phyloP scores from a whole-genome alignment of 1,140 invertebrate genomes.

The Pararge aegeria region DNA sequence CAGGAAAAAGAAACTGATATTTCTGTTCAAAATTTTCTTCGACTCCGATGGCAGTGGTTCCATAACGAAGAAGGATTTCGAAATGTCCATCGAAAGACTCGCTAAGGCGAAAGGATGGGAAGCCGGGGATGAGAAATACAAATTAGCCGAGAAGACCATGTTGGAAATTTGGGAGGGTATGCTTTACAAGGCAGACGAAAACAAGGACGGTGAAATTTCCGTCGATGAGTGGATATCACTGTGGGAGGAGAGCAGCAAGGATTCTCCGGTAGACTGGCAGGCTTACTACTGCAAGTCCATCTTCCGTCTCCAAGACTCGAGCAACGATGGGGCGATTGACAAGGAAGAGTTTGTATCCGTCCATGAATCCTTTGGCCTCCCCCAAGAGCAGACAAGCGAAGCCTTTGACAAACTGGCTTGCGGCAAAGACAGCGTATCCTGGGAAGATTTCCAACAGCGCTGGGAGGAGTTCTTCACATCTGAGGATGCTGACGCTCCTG shows the following conservation, averaged over 20 bases:
- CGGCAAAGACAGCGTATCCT: slow-evolving; percentile 83
- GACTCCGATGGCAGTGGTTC: slow-evolving; percentile 89
- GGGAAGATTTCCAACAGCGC: slow-evolving; percentile 84
- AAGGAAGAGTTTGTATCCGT: slow-evolving; percentile 88
- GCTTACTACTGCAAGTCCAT: slow-evolving; percentile 88
- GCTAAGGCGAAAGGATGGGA: slow-evolving; percentile 86
- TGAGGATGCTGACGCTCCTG: slow-evolving; percentile 83
- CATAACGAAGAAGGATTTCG: slow-evolving; percentile 89
- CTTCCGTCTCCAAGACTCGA: slow-evolving; percentile 90
- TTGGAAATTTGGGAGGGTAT: slow-evolving; percentile 90
- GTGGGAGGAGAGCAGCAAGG: slow-evolving; percentile 89
- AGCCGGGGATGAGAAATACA: slow-evolving; percentile 83
- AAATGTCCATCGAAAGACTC: slow-evolving; percentile 87
- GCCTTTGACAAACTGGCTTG: slow-evolving; percentile 87
- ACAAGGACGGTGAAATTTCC: slow-evolving; percentile 88
- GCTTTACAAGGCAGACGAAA: slow-evolving; percentile 85
- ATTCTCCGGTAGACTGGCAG: slow-evolving; percentile 88
- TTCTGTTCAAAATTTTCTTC: slow-evolving; percentile 91
- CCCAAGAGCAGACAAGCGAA: slow-evolving; percentile 83
- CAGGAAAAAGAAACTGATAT: slow-evolving; percentile 90
- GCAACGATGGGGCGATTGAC: slow-evolving; percentile 88
- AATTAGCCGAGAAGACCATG: slow-evolving; percentile 84
- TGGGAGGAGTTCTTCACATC: slow-evolving; percentile 89
- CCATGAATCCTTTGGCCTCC: slow-evolving; percentile 85
- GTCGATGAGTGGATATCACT: slow-evolving; percentile 90